Evolutionary conservation across 2,888 invertebrate species (phyloP), one percentile per base, ranked within the genome.

Genomic region (Scaptomyza caliginosa): DNA sequence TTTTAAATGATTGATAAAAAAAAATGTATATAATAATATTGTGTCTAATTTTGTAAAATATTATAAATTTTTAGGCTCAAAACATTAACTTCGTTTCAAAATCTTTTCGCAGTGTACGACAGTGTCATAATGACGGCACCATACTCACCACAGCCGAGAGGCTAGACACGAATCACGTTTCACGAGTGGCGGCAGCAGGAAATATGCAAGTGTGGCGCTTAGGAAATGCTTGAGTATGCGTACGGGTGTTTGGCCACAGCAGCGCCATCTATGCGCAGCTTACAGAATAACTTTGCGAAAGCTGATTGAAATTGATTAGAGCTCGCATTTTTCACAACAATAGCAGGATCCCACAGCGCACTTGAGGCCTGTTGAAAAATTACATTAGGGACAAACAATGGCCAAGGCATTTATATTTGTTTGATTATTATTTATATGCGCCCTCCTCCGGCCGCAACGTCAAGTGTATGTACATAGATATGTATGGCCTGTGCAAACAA

Each of bases 341-440:
- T 21, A 23, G 32, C 34, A 46, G 48, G 6, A 34, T 56, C 43
- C 40, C 42, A 26, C 55, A 13, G 21, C 51, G 28, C 28, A 56
- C 16, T 43, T 45, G 43, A 48, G 32, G 38, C 45, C 19, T 45
- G 38, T 59, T 77, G 65, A 59, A 54, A 66, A 79, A 68, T 79
- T 64, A 62, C 68, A 60, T 71, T 57, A 51, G 34, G 49, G 45
- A 51, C 49, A 62, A 62, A 71, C 67, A 80, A 64, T 55, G 52
- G 23, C 7, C 38, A 38, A 58, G 57, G 62, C 62, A 62, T 72
- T 64, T 56, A 54, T 64, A 75, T 75, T 76, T 84, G 75, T 85
- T 85, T 81, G 62, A 78, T 71, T 82, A 74, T 69, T 85, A 80
- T 85, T 81, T 85, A 82, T 82, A 67, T 85, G 79, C 65, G 77